Evolutionary conservation across 2,113 vertebrate genomes (phyloP).

Genomic region (Microtus ochrogaster): DNA sequence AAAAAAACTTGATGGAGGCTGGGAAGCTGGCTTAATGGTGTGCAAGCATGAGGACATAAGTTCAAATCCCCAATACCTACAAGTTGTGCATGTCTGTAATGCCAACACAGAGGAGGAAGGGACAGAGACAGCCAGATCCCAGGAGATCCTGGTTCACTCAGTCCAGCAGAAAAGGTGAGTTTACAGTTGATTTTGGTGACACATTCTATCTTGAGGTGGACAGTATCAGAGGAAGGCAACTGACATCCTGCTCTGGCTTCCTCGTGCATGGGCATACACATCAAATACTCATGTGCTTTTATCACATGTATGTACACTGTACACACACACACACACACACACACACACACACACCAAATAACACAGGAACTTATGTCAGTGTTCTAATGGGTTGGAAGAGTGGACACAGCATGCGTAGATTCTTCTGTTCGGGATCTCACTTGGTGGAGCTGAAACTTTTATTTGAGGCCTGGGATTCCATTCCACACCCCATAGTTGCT

Average conservation of each 20-base stretch:
- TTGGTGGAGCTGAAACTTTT: neutral
- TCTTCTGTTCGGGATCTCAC: neutral
- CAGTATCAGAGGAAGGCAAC: neutral
- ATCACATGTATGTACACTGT: neutral
- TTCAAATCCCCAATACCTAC: no score
- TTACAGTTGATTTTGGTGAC: neutral
- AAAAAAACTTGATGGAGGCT: neutral
- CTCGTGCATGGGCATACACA: no score
- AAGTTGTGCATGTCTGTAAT: neutral
- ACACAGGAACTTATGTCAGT: neutral
- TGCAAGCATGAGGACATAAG: no score
- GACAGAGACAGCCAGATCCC: no score
- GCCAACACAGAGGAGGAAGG: neutral
- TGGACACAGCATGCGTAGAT: neutral
- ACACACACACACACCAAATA: neutral
- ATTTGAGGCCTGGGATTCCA: neutral
- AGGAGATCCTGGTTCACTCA: neutral
- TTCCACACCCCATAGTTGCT: neutral
- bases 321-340: no score
- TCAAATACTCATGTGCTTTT: neutral
- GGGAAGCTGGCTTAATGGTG: no score
- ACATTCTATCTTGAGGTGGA: neutral
- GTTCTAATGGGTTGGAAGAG: neutral
- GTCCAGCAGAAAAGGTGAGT: neutral
- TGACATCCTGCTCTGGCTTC: neutral